These are phyloP conservation scores for Parasteatoda lunata DNA, from an alignment of 2,888 invertebrate genomes.

Conservation along the genomic window DNA sequence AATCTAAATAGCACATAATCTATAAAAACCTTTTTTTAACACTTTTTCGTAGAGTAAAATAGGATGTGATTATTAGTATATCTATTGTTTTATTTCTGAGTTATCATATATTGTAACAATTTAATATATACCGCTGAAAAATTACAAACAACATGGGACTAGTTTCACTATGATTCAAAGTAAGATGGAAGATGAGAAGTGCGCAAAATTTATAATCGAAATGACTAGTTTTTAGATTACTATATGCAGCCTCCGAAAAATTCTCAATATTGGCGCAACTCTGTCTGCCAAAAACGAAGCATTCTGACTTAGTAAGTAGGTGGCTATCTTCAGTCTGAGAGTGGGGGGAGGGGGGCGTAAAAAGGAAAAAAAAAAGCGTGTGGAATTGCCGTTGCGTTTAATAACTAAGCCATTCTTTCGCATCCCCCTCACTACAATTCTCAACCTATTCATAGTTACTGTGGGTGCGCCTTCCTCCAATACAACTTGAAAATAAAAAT, in stretches of 20 bases:
- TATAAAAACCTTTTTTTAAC: too few species aligned
- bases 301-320: slow-evolving; percentile 6
- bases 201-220: background rate
- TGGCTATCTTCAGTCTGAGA: slow-evolving; percentile 15
- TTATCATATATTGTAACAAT: too few species aligned
- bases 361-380: background rate
- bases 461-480: slow-evolving; percentile 32
- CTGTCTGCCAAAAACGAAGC: slow-evolving; percentile 12
- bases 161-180: too few species aligned
- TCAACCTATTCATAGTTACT: slow-evolving; percentile 11
- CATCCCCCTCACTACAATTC: background rate
- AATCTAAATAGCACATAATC: too few species aligned
- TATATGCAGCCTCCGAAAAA: background rate
- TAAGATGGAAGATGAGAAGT: background rate
- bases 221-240: background rate
- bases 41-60: too few species aligned
- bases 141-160: too few species aligned
- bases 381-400: slow-evolving; percentile 16
- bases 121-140: too few species aligned
- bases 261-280: slow-evolving; percentile 12
- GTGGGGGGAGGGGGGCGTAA: background rate
- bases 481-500: background rate
- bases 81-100: too few species aligned
- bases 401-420: slow-evolving; percentile 10
- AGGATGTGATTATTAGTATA: too few species aligned